Evolutionary conservation across 1,140 invertebrate species (phyloP), one percentile per base, ranked within the genome.

Genomic region (Panulirus ornatus): DNA sequence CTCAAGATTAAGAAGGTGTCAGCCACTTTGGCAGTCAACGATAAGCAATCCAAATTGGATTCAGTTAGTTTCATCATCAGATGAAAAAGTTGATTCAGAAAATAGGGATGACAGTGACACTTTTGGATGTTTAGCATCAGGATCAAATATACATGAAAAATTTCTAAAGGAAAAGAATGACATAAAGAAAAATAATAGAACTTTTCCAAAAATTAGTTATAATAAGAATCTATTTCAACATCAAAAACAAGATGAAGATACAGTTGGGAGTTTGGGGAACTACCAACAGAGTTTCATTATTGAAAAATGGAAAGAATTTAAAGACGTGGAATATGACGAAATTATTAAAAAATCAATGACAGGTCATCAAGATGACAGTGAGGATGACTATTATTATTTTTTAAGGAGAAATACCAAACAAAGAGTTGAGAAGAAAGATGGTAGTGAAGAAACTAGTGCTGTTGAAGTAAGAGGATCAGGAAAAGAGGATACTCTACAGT

Each of bases 361-460:
- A 16, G 42, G 19, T 54, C n/a, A 44, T 6, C 78, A 81, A 22
- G 78, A 81, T 58, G 78, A 81, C n/a, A 54, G 30, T 54, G 78
- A 81, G 16, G 78, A 81, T 11, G 34, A 81, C 27, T 81, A 81
- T 58, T 19, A 81, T 3, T 58, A 36, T 36, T 81, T 81, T 36
- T 19, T 58, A 22, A 36, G 34, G 34, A 58, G 34, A 14, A 81
- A 38, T 36, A 14, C 14, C 11, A 36, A 8, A 9, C 22, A 38
- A 19, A 22, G 11, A 81, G n/a, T 2, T 63, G 27, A 30, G 47
- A 9, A 58, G n/a, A 44, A n/a, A 11, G 0, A 44, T n/a, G 75
- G 16, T 44, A 42, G 34, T 16, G 34, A 16, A 42, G 36, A 14
- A 16, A 19, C 14, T 38, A 76, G 40, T 19, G 27, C 27, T 2